Evolutionary conservation across 2,113 vertebrate genomes (phyloP).

Genomic region (Phrynosoma blainvillii): DNA sequence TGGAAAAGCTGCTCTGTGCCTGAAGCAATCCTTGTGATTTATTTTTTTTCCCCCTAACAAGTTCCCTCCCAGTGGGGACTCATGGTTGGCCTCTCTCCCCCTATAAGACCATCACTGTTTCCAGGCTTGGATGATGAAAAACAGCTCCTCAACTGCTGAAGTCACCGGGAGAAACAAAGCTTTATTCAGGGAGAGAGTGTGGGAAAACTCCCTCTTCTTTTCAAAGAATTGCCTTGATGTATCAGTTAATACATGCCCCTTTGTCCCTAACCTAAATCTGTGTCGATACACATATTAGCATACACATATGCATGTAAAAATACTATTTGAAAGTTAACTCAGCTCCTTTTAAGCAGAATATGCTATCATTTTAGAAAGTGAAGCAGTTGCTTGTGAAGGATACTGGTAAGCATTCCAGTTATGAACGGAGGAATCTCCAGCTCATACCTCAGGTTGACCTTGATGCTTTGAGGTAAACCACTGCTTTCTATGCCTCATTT

Average conservation of each 20-base stretch:
- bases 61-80: not conserved
- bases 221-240: not conserved
- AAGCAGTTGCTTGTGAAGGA: no score
- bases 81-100: not conserved
- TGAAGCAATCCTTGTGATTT: slow-evolving; percentile 15
- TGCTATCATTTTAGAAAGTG: not conserved
- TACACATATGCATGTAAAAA: not conserved
- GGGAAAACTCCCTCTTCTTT: not conserved
- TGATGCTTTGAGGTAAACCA: not conserved
- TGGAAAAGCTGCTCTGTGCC: slow-evolving; percentile 14
- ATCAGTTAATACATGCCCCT: not conserved
- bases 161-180: not conserved
- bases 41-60: not conserved
- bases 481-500: not conserved
- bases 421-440: not conserved
- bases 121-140: slow-evolving; percentile 1
- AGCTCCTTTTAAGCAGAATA: not conserved
- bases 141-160: not conserved
- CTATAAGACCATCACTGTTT: not conserved
- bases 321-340: not conserved
- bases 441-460: not conserved
- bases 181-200: not conserved
- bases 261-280: not conserved
- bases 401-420: not conserved
- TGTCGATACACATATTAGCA: not conserved